A percentile compares a stretch with the other conserved stretches of the same genome.
Conservation (phyloP, 2,797 vertebrate species). For the Anguilla obscura region DNA sequence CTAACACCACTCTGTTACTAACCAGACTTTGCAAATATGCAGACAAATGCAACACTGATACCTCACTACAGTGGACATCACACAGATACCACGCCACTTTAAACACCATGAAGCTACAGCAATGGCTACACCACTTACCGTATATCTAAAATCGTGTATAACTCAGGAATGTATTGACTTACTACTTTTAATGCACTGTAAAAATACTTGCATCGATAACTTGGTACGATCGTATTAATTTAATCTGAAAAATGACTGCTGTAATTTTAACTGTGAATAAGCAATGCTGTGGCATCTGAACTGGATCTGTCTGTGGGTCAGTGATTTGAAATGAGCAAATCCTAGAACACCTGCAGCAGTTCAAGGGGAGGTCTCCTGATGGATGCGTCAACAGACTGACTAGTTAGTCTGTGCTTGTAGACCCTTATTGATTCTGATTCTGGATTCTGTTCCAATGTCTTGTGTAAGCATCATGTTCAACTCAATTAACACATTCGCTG, state of each 20-base stretch:
- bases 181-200: background rate
- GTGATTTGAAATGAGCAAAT: background rate
- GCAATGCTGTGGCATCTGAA: background rate
- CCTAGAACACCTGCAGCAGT: background rate
- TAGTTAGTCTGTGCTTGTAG: background rate
- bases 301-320: background rate
- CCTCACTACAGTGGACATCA: background rate
- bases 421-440: background rate
- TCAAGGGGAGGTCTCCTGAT: background rate
- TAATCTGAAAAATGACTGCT: background rate
- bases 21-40: background rate
- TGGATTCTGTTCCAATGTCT: background rate
- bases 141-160: background rate
- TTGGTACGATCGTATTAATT: background rate
- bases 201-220: background rate
- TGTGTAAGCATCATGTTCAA: conserved; percentile 7
- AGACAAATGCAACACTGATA: background rate
- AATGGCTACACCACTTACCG: background rate
- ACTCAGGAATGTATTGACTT: background rate
- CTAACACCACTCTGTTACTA: background rate
- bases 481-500: background rate
- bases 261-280: background rate
- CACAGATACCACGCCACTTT: background rate
- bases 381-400: background rate
- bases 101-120: background rate